Conservation (phyloP, 2,888 invertebrate species). For the Chrysomela aeneicollis region DNA sequence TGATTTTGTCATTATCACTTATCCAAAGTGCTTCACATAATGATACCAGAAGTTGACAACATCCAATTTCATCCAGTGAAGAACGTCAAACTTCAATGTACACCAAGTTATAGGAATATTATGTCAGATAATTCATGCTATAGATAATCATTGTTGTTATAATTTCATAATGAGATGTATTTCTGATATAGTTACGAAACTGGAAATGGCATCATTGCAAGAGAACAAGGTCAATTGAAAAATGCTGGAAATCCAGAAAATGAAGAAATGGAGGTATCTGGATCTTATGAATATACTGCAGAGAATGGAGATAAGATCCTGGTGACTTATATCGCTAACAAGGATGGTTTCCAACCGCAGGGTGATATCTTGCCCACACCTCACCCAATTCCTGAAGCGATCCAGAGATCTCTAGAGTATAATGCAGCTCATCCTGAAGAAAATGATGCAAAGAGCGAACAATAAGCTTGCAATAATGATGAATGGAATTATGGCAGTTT, state of each 20-base stretch:
- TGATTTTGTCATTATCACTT: too few relatives aligned
- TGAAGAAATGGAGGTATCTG: slow-evolving; percentile 14
- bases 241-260: slow-evolving; percentile 10
- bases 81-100: too few relatives aligned
- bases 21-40: too few relatives aligned
- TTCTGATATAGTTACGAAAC: slow-evolving; percentile 2
- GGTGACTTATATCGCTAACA: slow-evolving; percentile 70
- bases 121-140: too few relatives aligned
- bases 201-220: slow-evolving; percentile 13
- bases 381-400: slow-evolving; percentile 77
- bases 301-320: slow-evolving; percentile 52
- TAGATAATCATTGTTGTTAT: too few relatives aligned
- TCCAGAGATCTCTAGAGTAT: slow-evolving; percentile 71
- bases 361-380: slow-evolving; percentile 80
- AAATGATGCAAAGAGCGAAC: neutral
- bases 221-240: slow-evolving; percentile 10
- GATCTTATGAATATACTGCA: slow-evolving; percentile 38
- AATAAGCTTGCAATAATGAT: neutral
- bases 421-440: slow-evolving; percentile 57
- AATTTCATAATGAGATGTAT: neutral
- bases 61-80: too few relatives aligned
- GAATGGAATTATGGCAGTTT: neutral
- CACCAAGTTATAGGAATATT: too few relatives aligned
- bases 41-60: too few relatives aligned
- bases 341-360: slow-evolving; percentile 73